Base-by-base conservation (phyloP, 2,113 vertebrate species). In the Actenoides hombroni region DNA sequence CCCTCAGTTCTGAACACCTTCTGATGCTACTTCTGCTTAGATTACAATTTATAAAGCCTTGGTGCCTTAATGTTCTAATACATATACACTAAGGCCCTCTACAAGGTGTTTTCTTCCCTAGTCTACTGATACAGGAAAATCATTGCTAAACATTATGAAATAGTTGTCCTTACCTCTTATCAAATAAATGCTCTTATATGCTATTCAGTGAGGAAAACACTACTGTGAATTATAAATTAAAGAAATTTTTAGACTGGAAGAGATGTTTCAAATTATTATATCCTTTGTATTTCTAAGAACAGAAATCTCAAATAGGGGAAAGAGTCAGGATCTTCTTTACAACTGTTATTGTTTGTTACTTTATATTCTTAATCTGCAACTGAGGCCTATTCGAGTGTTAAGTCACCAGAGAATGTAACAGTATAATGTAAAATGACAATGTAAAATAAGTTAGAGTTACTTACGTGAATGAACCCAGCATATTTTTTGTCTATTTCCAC, bases 401-500 rank as follows among this genome's bases (percentile, higher is more conserved):
- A 96, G 17, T 3, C 33, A 74, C 60, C 20, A 79, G 28, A 94
- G 54, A 89, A 31, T 15, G 12, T 10, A 92, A 40, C 13, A 74
- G n/a, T 48, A 54, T n/a, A 90, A 42, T 49, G 9, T 39, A 93
- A 91, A 93, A 88, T n/a, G 39, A 48, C 46, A 48, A 20, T 42
- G 48, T 24, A 49, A 49, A 51, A 44, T 86, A 90, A 76, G 67
- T 95, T 77, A 51, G 71, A 93, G 92, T 61, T 83, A 98, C 99
- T 98, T 68, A 99, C 99, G 51, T 99, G 99, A 98, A 99, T 99
- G 97, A 99, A 99, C 89, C 99, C 99, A 70, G 99, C 99, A 97
- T 99, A 99, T 96, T 99, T 99, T 98, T 99, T 99, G 97, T 99
- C 99, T 92, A 99, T 99, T 97, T 99, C 99, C 96, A 99, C 98